Evolutionary conservation across 2,888 invertebrate species (phyloP), one percentile per base, ranked within the genome.

Genomic region (Tortrix viridana): DNA sequence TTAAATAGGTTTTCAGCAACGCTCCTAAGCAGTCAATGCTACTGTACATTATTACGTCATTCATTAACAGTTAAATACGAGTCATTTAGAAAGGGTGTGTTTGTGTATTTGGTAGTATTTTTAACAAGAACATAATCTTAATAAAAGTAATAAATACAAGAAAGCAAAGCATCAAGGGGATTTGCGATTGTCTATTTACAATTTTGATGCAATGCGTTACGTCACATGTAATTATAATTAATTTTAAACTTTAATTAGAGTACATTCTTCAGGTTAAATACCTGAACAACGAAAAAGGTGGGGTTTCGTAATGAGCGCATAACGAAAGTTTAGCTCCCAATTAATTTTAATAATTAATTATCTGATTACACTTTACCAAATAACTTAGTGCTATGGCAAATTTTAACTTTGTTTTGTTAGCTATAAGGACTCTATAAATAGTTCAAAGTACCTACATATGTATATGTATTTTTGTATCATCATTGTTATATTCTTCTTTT

Each of bases 271-370:
- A 55, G 20, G 48, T 47, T 19, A 54, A 41, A 41, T 38, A 44
- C 20, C 14, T 14, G 46, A 23, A 48, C 52, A 43, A 16, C 23
- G 47, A 48, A 48, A 41, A 59, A 57, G 58, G 43, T 26, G 58
- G 41, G 49, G 59, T 65, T 60, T 65, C 56, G 56, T 65, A 65
- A 67, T 65, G 50, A 59, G 62, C 54, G 47, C 43, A 52, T 62
- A 67, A 65, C 44, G 67, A 67, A 67, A 67, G 67, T 65, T 65
- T 57, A 50, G 23, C 37, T 6, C 23, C 22, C 22, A 66, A 59
- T 66, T 63, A 66, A 41, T 57, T 38, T 52, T 54, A 47, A 62
- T 32, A 9, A 59, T 65, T 52, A 53, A 44, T 32, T 9, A 12
- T 3, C 20, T 53, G 22, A 22, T 37, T 49, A 26, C 6, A 47